Conservation (phyloP, 2,113 vertebrate species). For the Otis tarda region DNA sequence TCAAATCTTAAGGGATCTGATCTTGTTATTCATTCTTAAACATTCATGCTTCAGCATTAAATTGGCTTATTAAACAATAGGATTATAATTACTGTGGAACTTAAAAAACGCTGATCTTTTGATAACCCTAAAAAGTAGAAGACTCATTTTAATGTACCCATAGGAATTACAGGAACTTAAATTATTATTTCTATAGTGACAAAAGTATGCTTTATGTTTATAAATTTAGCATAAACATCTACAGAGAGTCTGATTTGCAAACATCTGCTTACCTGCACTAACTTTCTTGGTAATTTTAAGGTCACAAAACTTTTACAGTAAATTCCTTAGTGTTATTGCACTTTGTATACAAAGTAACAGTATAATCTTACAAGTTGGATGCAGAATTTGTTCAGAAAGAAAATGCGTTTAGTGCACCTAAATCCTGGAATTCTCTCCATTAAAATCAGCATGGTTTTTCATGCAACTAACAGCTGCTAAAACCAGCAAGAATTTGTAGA, state of each 20-base stretch:
- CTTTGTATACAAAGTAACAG: background rate
- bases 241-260: background rate
- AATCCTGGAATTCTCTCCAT: background rate
- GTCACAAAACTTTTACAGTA: background rate
- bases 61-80: conserved; percentile 20
- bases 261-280: background rate
- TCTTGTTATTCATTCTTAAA: conserved; percentile 24
- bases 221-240: background rate
- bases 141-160: background rate
- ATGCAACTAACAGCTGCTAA: background rate
- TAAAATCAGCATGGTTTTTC: background rate
- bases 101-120: background rate
- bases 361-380: background rate
- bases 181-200: background rate
- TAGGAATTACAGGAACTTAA: background rate
- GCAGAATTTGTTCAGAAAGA: background rate
- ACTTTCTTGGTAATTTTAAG: background rate
- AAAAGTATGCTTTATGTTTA: background rate
- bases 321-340: background rate
- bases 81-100: background rate
- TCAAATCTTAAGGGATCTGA: background rate
- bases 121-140: background rate
- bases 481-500: background rate
- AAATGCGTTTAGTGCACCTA: background rate
- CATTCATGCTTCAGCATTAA: background rate